phyloP scores from a whole-genome alignment of 37 sponge, comb jelly and placozoan species.

The Agelas oroides region DNA sequence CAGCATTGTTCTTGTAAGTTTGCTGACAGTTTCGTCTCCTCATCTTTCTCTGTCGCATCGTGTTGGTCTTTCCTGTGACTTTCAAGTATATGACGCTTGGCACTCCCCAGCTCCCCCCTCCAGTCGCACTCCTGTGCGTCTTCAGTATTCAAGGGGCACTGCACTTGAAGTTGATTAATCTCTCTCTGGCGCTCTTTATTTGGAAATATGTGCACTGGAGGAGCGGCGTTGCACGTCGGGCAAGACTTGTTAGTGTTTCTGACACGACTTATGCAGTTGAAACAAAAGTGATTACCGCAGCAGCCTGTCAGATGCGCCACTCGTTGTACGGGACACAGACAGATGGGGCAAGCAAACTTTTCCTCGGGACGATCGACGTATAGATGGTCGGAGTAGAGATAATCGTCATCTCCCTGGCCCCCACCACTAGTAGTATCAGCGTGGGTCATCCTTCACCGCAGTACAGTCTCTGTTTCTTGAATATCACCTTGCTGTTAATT shows the following conservation, averaged over 20 bases:
- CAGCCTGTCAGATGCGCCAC: conserved; percentile 20
- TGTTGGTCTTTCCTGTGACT: background rate
- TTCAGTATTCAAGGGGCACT: conserved; percentile 8
- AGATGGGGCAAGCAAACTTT: conserved; percentile 37
- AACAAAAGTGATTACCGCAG: conserved; percentile 44
- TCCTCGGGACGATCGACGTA: background rate
- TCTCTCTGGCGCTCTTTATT: conserved; percentile 50
- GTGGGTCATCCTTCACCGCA: too few species aligned
- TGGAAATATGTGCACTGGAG: conserved; percentile 20
- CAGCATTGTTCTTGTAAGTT: too few species aligned
- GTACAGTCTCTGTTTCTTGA: too few species aligned
- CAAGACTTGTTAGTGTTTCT: background rate
- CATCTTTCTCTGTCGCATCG: background rate
- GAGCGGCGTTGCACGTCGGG: conserved; percentile 31
- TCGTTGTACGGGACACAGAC: conserved; percentile 36
- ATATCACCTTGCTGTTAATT: too few species aligned
- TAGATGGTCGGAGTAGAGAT: conserved; percentile 14
- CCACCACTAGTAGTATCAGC: too few species aligned
- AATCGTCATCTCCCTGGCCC: background rate
- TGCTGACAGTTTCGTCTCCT: too few species aligned
- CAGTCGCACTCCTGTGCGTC: background rate
- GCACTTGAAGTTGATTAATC: conserved; percentile 14
- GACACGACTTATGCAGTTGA: conserved; percentile 6
- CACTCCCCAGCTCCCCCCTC: conserved; percentile 24
- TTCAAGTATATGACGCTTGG: conserved; percentile 10